Evolutionary conservation across 2,797 vertebrate species (phyloP).

Genomic region (Aratinga solstitialis): DNA sequence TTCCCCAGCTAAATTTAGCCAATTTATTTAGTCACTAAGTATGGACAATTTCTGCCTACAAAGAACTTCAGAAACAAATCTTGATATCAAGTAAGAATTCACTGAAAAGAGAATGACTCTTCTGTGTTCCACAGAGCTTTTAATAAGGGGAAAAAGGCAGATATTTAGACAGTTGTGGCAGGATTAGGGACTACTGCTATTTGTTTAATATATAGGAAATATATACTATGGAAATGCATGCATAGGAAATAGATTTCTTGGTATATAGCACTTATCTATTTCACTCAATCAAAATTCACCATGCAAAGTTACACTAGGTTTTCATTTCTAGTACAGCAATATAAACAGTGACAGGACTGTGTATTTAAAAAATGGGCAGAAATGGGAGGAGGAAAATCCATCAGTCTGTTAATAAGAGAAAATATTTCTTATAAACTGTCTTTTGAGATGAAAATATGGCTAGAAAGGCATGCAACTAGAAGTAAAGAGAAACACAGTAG

Average conservation of each 20-base stretch:
- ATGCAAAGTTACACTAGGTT: slow-evolving; percentile 28
- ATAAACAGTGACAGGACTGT: not conserved
- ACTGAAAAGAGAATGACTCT: not conserved
- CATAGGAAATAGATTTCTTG: not conserved
- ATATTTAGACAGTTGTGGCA: not conserved
- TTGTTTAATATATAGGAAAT: not conserved
- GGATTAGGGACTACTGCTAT: not conserved
- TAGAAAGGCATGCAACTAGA: not conserved
- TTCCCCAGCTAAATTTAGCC: slow-evolving; percentile 2
- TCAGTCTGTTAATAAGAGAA: not conserved
- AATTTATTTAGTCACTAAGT: slow-evolving; percentile 26
- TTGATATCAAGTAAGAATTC: not conserved
- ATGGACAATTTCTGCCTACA: slow-evolving; percentile 12
- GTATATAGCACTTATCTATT: not conserved
- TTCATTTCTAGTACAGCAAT: slow-evolving; percentile 7
- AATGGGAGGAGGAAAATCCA: not conserved
- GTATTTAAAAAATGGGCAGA: not conserved
- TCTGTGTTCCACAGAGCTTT: not conserved
- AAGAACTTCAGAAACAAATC: not conserved
- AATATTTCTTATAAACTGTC: not conserved
- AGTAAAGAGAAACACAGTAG: not conserved
- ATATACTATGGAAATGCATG: not conserved
- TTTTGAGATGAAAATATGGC: not conserved
- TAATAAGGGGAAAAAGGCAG: not conserved
- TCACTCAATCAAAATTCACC: not conserved